Evolutionary conservation across 2,113 vertebrate genomes (phyloP).

Genomic region (Bothrops jararaca): DNA sequence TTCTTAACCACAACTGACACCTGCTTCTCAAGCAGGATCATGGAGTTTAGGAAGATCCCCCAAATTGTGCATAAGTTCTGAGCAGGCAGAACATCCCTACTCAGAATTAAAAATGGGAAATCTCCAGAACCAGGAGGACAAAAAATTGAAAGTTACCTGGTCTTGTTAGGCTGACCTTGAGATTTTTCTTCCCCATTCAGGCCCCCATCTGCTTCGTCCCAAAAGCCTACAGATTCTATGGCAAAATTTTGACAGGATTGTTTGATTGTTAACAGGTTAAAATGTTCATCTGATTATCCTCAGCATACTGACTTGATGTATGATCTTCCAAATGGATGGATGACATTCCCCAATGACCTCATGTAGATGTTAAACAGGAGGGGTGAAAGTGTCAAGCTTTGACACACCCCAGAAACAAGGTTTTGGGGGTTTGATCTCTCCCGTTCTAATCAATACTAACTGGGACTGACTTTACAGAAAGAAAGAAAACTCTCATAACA

Average conservation of each 20-base stretch:
- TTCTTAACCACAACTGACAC: not conserved
- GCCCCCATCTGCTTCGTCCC: not conserved
- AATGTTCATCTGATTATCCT: not conserved
- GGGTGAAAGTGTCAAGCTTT: not conserved
- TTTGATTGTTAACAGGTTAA: not conserved
- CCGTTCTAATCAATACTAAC: not conserved
- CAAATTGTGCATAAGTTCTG: not conserved
- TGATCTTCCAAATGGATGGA: not conserved
- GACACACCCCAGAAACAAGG: not conserved
- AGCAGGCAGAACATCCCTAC: not conserved
- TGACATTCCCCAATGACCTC: not conserved
- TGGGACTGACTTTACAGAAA: not conserved
- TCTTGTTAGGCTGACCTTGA: not conserved
- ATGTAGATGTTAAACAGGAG: not conserved
- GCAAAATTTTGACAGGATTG: not conserved
- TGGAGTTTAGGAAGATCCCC: not conserved
- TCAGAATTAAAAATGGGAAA: not conserved
- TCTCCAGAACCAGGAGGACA: not conserved
- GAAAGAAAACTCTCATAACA: not conserved
- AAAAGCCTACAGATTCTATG: not conserved
- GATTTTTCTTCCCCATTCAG: not conserved
- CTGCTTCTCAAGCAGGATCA: not conserved
- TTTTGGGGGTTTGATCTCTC: not conserved
- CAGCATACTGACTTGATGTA: not conserved
- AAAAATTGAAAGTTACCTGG: not conserved